Evolutionary conservation across 2,113 vertebrate species (phyloP), one percentile per base, ranked within the genome.

Genomic region (Rhinoderma darwinii): DNA sequence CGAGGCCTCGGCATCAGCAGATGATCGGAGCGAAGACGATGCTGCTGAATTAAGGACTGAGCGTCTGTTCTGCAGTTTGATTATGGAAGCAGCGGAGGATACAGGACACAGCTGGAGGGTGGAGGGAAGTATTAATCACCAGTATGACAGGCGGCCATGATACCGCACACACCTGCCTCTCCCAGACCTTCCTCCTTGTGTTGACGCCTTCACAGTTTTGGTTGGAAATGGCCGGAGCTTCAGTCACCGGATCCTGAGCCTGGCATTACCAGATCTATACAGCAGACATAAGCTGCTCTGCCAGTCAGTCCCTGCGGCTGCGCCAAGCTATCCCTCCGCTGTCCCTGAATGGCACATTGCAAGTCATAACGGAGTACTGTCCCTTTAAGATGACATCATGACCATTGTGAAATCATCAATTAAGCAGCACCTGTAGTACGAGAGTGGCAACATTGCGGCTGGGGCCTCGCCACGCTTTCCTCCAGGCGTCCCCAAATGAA

Each of bases 1-100:
- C 73, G 41, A 27, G 10, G 41, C 73, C 73, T 75, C 41, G 5
- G 39, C 72, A n/a, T 12, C 72, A 41, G 72, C 73, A 43, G 41
- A 25, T 47, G 41, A 75, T 17, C 41, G 22, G 11, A 27, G 41
- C 41, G n/a, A 47, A 75, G 73, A 43, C 17, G 22, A 75, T n/a
- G 73, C 68, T 25, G 68, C 68, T 41, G 68, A 72, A 72, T 75
- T 75, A 75, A 11, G 27, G 22, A n/a, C 41, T 17, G 39, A 75
- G 41, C 73, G 73, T 27, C 73, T 75, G 73, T 75, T 27, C 17
- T 47, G 14, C 73, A 75, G 73, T 75, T 75, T 75, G 73, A 43
- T 75, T 75, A 75, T 43, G 39, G 41, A 75, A 44, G 73, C 73
- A 75, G 41, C 39, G 11, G 73, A 75, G 73, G 73, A 75, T 75